Percentiles rank a stretch among this genome's conserved stretches.
phyloP scores from a whole-genome alignment of 2,888 invertebrate species.

The Druceiella hillmani region DNA sequence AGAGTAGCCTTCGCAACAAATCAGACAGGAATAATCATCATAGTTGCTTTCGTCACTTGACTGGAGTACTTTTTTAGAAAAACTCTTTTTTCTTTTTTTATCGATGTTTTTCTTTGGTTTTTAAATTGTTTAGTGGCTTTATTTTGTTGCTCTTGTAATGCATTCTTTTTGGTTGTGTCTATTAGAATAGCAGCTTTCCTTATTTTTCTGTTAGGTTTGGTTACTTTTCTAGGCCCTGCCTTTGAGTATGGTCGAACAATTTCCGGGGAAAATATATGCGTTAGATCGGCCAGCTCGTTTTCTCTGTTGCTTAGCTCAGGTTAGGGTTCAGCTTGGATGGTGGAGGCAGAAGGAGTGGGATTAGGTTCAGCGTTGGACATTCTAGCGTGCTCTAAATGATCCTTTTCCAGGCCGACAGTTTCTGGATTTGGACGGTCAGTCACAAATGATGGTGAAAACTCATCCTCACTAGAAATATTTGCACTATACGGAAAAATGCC shows the following conservation, averaged over 20 bases:
- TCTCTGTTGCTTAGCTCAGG: too few species aligned
- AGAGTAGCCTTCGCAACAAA: slow-evolving; percentile 24
- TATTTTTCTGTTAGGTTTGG: too few species aligned
- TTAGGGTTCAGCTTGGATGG: too few species aligned
- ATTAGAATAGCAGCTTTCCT: too few species aligned
- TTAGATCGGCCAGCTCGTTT: too few species aligned
- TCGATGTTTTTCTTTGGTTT: too few species aligned
- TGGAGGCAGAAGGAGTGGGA: slow-evolving; percentile 12
- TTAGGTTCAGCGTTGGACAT: slow-evolving; percentile 17
- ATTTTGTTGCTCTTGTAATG: too few species aligned
- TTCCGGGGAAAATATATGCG: too few species aligned
- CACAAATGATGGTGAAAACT: slow-evolving; percentile 24
- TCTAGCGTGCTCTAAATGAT: slow-evolving; percentile 18
- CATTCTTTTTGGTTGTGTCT: too few species aligned
- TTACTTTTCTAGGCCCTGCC: too few species aligned
- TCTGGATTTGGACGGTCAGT: slow-evolving; percentile 22
- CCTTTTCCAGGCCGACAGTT: slow-evolving; percentile 16
- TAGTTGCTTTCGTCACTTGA: slow-evolving; percentile 24
- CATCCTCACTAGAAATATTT: slow-evolving; percentile 17
- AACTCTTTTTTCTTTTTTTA: slow-evolving; percentile 16
- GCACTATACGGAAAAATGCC: slow-evolving; percentile 22
- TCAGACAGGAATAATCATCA: slow-evolving; percentile 23
- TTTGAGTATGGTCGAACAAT: too few species aligned
- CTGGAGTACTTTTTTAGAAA: slow-evolving; percentile 21
- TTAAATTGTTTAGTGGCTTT: too few species aligned